Base-by-base conservation (phyloP, 2,113 vertebrate genomes). In the Misgurnus mizolepis region DNA sequence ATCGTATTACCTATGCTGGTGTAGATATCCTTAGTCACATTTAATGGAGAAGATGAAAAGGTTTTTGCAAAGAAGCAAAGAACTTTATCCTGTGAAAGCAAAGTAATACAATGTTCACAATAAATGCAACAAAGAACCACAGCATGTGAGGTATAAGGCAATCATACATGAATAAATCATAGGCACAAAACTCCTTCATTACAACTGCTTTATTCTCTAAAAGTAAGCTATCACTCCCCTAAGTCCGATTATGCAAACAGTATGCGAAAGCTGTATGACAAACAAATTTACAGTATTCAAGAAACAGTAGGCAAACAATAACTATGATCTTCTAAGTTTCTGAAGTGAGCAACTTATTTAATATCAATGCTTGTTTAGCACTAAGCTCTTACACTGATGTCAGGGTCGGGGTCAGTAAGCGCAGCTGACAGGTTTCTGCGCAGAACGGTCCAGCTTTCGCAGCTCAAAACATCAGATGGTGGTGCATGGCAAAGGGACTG, bases 1-100 rank as follows among this genome's bases (percentile, higher is more conserved):
- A 70, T 14, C 4, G 84, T 40, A 89, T 86, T 94, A 98, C 98
- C 96, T 86, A 99, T 90, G 84, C 95, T 96, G 84, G 89, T 94
- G 91, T 98, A 98, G 78, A 98, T 94, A 88, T 99, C 97, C 86
- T 94, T 94, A 14, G 97, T 95, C 89, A 97, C 91, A 70, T 93
- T 96, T 82, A 99, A 90, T 0, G 98, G 95, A 72, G 93, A 97
- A 17, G 95, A 95, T 8, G 96, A 96, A 92, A 99, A 96, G 4
- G 93, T 95, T 92, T 97, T 98, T 34, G 96, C 95, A 88, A 96
- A 98, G 87, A 99, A 99, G 65, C 93, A 94, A 83, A 99, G 91
- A 69, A 96, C 93, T 84, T 93, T 93, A 76, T 97, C 96, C 97
- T 99, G 87, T 58, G 74, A 74, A 76, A n/a, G n/a, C n/a, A n/a